Conservation (phyloP, 1,140 invertebrate genomes). For the Drosophila guanche region DNA sequence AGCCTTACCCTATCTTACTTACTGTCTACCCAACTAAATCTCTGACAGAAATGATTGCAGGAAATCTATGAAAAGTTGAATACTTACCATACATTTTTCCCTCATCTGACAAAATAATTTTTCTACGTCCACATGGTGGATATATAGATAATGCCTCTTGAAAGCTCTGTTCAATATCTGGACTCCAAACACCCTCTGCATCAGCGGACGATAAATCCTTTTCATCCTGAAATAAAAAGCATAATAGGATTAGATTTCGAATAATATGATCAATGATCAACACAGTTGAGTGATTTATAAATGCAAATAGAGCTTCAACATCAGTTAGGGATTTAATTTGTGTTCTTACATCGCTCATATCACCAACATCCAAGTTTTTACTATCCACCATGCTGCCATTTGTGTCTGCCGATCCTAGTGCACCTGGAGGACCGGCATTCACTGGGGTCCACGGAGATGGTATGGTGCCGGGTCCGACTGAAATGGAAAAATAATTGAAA, state of each 20-base stretch:
- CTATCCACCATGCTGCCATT: conserved; percentile 91
- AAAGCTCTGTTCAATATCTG: conserved; percentile 99
- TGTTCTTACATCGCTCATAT: conserved; percentile 89
- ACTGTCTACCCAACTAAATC: too few species aligned
- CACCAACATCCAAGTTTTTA: conserved; percentile 92
- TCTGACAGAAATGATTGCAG: too few species aligned
- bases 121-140: conserved; percentile 98
- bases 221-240: conserved; percentile 88
- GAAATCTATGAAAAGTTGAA: neutral
- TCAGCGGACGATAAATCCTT: conserved; percentile 95
- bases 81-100: conserved; percentile 99
- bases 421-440: conserved; percentile 85
- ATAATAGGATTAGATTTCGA: neutral
- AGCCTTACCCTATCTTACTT: too few species aligned
- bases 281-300: too few species aligned
- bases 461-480: conserved; percentile 92
- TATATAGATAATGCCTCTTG: conserved; percentile 99
- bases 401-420: conserved; percentile 88
- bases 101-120: conserved; percentile 99
- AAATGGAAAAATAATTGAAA: conserved; percentile 31
- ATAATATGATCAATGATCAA: neutral
- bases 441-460: conserved; percentile 92
- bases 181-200: conserved; percentile 99
- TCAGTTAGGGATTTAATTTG: neutral
- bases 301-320: too few species aligned